Evolutionary conservation across 2,888 invertebrate genomes (phyloP), one percentile per base, ranked within the genome.

Genomic region (Eurytoma adleriae): DNA sequence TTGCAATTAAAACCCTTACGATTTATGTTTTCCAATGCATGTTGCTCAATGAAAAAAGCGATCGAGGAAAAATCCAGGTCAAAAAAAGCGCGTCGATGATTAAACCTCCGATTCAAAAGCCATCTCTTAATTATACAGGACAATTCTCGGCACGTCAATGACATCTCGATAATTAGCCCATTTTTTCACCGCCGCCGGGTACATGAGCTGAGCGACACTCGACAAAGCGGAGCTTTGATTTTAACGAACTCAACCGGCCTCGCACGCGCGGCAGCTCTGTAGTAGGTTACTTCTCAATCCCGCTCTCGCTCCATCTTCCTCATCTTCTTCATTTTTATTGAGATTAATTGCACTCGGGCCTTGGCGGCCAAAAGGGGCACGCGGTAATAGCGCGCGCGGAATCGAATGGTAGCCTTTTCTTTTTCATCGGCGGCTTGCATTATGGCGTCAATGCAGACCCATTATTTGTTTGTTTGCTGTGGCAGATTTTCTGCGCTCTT

Each of bases 301-400:
- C 40, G 5, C 24, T 59, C 59, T 59, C 59, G 12, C 20, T 20
- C 20, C 20, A 2, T 12, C 14, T 24, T 14, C 14, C 24, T 24
- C 14, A 2, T 61, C 59, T 61, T 24, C 54, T n/a, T 54, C 16
- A 54, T 64, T 48, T 64, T 48, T 48, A 64, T 64, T 40, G 48
- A 48, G 18, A 64, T 64, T 64, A 64, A 64, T 64, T 64, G n/a
- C 48, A 48, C 64, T 40, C 18, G n/a, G 18, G 48, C 40, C 18
- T 10, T 7, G 40, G 20, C 24, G 27, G 27, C 14, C 14, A 20
- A 24, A 10, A 7, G 24, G 24, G 4, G 13, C 18, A 12, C n/a
- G 10, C 2, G 13, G 14, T 3, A 13, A 61, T 20, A 14, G 24
- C 12, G 24, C 27, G 61, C 2, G 24, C 5, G 61, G 24, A 24